These are phyloP conservation scores for Limnephilus lunatus DNA, from an alignment of 2,888 invertebrate species.

Conservation along the genomic window DNA sequence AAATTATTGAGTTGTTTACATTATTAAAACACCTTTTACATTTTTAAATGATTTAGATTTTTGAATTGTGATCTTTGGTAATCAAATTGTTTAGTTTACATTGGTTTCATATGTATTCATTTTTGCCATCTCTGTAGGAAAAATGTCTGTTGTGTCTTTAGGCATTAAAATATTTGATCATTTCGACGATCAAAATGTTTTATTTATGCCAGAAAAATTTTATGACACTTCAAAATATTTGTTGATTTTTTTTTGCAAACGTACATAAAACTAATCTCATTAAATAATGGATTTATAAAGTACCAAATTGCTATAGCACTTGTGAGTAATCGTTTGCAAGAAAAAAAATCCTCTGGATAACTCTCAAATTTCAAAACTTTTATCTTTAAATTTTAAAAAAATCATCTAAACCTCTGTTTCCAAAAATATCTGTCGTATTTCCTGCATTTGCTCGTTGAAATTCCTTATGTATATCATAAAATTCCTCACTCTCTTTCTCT, in stretches of 20 bases:
- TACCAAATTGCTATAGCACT: not conserved
- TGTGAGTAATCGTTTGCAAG: not conserved
- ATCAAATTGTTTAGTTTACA: too few relatives aligned
- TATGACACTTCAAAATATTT: not conserved
- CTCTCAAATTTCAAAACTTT: not conserved
- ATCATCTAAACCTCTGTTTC: not conserved
- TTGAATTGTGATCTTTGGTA: too few relatives aligned
- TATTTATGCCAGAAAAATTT: not conserved
- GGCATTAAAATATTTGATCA: not conserved
- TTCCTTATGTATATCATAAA: not conserved
- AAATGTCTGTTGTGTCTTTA: too few relatives aligned
- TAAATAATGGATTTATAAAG: not conserved
- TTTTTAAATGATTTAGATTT: too few relatives aligned
- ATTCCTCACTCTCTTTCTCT: slow-evolving; percentile 6
- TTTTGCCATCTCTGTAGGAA: too few relatives aligned
- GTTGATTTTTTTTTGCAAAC: not conserved
- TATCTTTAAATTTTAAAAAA: not conserved
- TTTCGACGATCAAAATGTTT: not conserved
- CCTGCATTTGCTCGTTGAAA: slow-evolving; percentile 22
- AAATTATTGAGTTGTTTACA: too few relatives aligned
- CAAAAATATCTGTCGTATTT: slow-evolving; percentile 4
- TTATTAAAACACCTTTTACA: too few relatives aligned
- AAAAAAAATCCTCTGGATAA: not conserved
- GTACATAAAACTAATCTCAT: not conserved
- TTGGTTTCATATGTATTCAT: too few relatives aligned